Base-by-base conservation (phyloP, 2,888 invertebrate genomes). In the Drosophila kambysellisi region DNA sequence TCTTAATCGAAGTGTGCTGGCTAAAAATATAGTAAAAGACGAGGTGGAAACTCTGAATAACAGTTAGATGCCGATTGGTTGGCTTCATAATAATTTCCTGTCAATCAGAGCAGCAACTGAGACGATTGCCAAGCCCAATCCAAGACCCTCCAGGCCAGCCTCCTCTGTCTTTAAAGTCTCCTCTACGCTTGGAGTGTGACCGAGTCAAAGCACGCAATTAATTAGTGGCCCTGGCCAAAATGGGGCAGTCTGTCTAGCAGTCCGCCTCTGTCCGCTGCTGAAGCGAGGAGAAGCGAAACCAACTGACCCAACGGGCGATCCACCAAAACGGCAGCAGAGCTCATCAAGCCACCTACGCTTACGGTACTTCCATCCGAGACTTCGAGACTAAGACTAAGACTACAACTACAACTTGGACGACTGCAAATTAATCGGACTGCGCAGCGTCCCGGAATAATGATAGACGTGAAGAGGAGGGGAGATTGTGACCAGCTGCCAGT, bases 281-380 rank as follows among this genome's bases (percentile, higher is more conserved):
- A 88, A 80, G 80, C 78, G 85, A 68, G 72, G 56, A 68, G 75
- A 76, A 70, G 63, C 62, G 63, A 56, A 56, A 32, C 39, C 37
- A 48, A 67, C 61, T 74, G 81, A 70, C 82, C 74, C 64, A 86
- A 63, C 73, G 54, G 68, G 60, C 58, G 54, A 69, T 52, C 65
- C 41, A 61, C 53, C 65, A 69, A 70, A 70, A 69, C 74, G 66
- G 79, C 84, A 87, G 82, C 76, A 69, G 79, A 84, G 74, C 80
- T 79, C 85, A 88, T 83, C 88, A 85, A 79, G 75, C 79, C 90
- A 82, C 86, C 86, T 88, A 86, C 86, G 86, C 86, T 89, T 89
- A 85, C 86, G 90, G 86, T 88, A 88, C 86, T 82, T 84, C 71
- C 33, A 54, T 48, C 54, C 32, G 15, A 15, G 17, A 35, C 37